A percentile compares a stretch with the other conserved stretches of the same genome.
phyloP scores from a whole-genome alignment of 2,113 vertebrate genomes.

The Penelope pileata region DNA sequence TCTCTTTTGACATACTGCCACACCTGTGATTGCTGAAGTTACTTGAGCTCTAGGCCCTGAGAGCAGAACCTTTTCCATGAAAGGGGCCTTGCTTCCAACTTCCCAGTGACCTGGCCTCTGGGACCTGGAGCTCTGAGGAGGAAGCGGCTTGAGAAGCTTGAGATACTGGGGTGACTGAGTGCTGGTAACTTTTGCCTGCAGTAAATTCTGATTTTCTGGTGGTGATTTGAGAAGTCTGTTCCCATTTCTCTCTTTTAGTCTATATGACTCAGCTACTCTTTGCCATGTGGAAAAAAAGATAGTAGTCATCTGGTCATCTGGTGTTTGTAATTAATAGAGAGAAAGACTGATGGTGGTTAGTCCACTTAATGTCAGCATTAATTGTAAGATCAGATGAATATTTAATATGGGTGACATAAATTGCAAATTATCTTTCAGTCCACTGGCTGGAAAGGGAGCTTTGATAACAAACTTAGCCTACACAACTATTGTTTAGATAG shows the following conservation, averaged over 20 bases:
- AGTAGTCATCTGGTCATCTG: neutral
- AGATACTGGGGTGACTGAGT: neutral
- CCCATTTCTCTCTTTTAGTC: neutral
- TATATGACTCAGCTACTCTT: neutral
- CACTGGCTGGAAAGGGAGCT: neutral
- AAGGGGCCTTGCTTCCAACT: neutral
- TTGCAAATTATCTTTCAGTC: neutral
- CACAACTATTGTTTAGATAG: neutral
- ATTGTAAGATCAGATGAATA: neutral
- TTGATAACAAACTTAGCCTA: neutral
- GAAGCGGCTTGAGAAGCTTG: neutral
- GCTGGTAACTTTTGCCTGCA: neutral
- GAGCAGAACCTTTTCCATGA: neutral
- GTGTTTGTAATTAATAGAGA: neutral
- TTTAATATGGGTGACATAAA: neutral
- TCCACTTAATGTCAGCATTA: neutral
- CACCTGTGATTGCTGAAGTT: neutral
- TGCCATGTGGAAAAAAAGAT: neutral
- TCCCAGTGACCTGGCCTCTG: neutral
- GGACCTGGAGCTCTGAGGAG: neutral
- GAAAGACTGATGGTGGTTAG: neutral
- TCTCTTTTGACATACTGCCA: neutral
- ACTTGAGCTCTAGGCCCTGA: neutral
- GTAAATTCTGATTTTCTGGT: neutral
- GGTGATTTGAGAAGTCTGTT: neutral